Conservation (phyloP, 1,140 invertebrate genomes). For the Neotoxoptera formosana region DNA sequence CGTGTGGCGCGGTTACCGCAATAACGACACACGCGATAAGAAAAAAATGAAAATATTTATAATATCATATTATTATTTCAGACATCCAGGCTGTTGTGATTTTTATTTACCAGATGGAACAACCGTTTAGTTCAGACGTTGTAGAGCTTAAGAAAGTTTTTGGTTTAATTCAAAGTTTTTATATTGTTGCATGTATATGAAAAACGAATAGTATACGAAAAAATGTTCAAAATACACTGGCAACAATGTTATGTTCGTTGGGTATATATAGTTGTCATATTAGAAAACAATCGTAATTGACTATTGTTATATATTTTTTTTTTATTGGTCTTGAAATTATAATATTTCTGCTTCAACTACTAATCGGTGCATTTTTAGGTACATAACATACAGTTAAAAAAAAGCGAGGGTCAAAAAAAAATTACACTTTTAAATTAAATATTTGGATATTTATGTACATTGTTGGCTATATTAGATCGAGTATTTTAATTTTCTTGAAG, state of each 20-base stretch:
- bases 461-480: no score
- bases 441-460: no score
- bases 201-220: not conserved
- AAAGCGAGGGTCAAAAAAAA: no score
- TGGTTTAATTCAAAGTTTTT: not conserved
- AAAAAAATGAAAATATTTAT: not conserved
- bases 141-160: not conserved
- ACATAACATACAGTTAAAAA: no score
- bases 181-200: not conserved
- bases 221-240: no score
- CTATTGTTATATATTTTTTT: not conserved
- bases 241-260: not conserved
- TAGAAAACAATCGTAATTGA: not conserved
- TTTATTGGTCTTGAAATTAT: no score
- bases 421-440: no score
- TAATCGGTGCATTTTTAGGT: no score
- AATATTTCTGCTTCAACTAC: no score
- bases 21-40: not conserved
- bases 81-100: not conserved
- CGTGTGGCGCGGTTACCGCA: not conserved
- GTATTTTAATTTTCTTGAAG: no score
- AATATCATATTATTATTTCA: not conserved
- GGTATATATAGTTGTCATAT: not conserved
- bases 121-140: not conserved
- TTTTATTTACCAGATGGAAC: constrained; percentile 5